Conservation (phyloP, 2,113 vertebrate species). For the Diphyllodes magnificus region DNA sequence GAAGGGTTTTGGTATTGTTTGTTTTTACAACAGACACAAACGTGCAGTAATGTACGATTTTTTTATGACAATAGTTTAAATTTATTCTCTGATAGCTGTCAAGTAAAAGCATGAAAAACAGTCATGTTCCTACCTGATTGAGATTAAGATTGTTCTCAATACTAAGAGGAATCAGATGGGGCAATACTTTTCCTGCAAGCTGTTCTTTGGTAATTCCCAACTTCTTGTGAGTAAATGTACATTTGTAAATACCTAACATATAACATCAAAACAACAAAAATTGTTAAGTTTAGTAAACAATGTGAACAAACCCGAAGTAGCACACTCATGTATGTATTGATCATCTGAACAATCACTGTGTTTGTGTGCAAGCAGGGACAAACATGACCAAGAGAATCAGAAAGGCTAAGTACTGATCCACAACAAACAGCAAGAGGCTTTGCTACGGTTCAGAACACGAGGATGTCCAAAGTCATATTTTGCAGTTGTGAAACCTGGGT, state of each 20-base stretch:
- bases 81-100: not conserved
- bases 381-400: not conserved
- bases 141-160: slow-evolving; percentile 98
- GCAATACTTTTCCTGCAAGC: slow-evolving; percentile 88
- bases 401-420: not conserved
- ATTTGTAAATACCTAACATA: slow-evolving; percentile 93
- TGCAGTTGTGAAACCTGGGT: not conserved
- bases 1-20: not conserved
- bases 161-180: slow-evolving; percentile 93
- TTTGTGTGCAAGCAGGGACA: not conserved
- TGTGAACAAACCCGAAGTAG: not conserved
- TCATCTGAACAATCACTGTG: not conserved
- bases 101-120: not conserved
- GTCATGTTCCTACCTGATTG: slow-evolving; percentile 82
- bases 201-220: slow-evolving; percentile 97
- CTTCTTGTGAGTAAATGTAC: slow-evolving; percentile 97
- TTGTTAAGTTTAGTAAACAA: not conserved
- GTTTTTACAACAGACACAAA: not conserved
- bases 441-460: not conserved
- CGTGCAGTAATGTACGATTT: not conserved
- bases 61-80: not conserved
- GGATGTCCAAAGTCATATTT: not conserved
- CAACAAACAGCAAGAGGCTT: not conserved
- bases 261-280: not conserved
- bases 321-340: accelerated